phyloP scores from a whole-genome alignment of 2,113 vertebrate species.

The Tragulus kanchil region DNA sequence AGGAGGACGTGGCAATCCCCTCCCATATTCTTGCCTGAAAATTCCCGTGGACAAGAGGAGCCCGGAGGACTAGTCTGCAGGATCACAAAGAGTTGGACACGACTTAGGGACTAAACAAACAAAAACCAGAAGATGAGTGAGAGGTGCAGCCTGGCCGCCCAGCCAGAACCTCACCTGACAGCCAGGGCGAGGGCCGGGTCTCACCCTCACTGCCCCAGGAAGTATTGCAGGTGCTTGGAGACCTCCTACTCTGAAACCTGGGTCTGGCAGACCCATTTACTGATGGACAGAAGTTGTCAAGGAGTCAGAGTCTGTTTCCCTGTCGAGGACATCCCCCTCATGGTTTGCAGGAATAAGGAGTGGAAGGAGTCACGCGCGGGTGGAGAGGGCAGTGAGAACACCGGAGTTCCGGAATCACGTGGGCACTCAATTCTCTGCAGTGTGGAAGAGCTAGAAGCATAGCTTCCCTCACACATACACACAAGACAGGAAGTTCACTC shows the following conservation, averaged over 20 bases:
- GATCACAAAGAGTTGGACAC: not conserved
- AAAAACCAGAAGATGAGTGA: not conserved
- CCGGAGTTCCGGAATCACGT: not conserved
- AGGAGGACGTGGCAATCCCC: not conserved
- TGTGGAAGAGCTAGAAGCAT: not conserved
- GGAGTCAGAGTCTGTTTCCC: not conserved
- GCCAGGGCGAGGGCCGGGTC: not conserved
- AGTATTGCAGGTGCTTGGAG: not conserved
- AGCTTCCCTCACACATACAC: rapidly evolving
- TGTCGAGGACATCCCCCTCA: rapidly evolving
- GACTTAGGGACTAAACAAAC: not conserved
- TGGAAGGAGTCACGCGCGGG: not conserved
- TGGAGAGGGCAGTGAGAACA: not conserved
- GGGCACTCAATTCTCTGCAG: not conserved
- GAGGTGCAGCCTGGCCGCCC: not conserved
- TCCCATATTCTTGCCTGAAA: not conserved
- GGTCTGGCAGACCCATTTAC: not conserved
- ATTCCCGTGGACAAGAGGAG: not conserved
- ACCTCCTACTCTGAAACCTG: not conserved
- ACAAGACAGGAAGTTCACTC: not conserved
- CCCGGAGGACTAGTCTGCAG: not conserved
- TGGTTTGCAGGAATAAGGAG: not conserved
- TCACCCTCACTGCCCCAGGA: not conserved
- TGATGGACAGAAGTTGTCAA: not conserved
- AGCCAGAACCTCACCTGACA: not conserved